phyloP scores from a whole-genome alignment of 2,797 vertebrate genomes.

The Megaceryle alcyon region DNA sequence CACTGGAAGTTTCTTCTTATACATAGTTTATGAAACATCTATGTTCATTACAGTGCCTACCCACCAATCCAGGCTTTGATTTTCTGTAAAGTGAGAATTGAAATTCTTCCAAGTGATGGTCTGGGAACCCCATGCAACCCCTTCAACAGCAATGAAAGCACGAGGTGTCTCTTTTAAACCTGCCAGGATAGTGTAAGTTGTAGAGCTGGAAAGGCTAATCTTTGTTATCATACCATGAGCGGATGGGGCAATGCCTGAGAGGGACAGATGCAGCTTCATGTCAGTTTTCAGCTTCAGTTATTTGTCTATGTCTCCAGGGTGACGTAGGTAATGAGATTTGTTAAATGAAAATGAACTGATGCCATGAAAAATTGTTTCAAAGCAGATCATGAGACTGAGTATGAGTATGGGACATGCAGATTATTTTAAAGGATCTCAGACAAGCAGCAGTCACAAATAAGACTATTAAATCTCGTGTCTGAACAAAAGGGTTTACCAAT shows the following conservation, averaged over 20 bases:
- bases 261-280: not conserved
- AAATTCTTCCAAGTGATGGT: not conserved
- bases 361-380: not conserved
- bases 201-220: not conserved
- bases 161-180: not conserved
- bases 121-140: not conserved
- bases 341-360: not conserved
- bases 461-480: not conserved
- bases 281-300: not conserved
- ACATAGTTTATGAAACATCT: not conserved
- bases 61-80: not conserved
- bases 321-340: not conserved
- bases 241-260: not conserved
- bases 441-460: not conserved
- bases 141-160: not conserved
- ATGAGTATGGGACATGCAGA: not conserved
- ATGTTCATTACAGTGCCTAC: not conserved
- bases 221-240: not conserved
- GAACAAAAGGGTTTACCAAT: not conserved
- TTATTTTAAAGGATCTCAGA: not conserved
- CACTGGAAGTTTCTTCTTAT: not conserved
- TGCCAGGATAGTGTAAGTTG: not conserved
- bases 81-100: not conserved
- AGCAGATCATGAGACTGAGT: not conserved
- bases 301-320: not conserved